These are phyloP conservation scores for Sarcoramphus papa DNA, from an alignment of 2,797 vertebrate species.

Conservation along the genomic window DNA sequence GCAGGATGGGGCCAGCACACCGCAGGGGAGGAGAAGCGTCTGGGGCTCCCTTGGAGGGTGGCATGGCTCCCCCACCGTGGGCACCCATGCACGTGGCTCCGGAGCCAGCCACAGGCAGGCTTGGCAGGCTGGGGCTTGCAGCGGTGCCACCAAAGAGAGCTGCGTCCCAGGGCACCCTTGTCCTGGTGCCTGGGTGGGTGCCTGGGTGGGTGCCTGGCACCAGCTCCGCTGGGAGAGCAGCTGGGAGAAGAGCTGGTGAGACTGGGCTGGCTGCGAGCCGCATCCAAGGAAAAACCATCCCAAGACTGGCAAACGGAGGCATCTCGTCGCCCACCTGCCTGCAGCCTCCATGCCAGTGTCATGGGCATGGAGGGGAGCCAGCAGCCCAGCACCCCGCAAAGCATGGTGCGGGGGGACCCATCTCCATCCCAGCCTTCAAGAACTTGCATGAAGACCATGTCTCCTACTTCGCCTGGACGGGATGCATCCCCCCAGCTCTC, in stretches of 20 bases:
- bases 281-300: background rate
- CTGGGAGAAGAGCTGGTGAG: background rate
- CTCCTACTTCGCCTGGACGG: background rate
- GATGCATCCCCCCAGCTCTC: background rate
- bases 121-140: background rate
- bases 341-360: background rate
- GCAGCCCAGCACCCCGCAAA: background rate
- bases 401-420: fast-evolving
- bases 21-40: fast-evolving
- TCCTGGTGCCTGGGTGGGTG: background rate
- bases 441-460: background rate
- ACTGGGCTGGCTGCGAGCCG: background rate
- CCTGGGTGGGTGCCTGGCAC: fast-evolving
- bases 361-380: fast-evolving
- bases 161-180: background rate
- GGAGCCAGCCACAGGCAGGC: background rate
- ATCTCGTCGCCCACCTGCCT: background rate
- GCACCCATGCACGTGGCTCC: fast-evolving
- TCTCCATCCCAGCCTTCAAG: background rate
- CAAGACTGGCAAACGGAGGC: background rate
- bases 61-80: fast-evolving
- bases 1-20: background rate
- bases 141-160: background rate
- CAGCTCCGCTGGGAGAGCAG: background rate
- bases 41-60: fast-evolving